phyloP scores from a whole-genome alignment of 2,113 vertebrate species.

The Forbesichthys papilliferus region DNA sequence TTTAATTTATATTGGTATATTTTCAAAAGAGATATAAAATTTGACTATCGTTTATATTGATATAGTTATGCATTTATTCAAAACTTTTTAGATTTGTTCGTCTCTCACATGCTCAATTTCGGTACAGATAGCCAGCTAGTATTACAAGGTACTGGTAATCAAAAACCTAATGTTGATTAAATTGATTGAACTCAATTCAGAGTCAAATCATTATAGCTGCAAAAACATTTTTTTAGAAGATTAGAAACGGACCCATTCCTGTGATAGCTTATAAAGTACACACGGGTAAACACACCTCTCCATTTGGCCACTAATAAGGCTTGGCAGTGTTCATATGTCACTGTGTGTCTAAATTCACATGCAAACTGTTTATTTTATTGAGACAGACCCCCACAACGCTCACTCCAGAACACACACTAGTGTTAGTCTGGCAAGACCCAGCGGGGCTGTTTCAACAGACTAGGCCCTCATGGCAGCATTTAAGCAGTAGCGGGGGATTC shows the following conservation, averaged over 20 bases:
- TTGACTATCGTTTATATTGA: too few relatives aligned
- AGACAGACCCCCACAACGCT: background rate
- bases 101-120: conserved; percentile 16
- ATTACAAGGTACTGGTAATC: too few relatives aligned
- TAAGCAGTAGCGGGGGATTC: conserved; percentile 32
- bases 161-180: too few relatives aligned
- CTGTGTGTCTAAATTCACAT: conserved; percentile 17
- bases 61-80: too few relatives aligned
- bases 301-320: conserved; percentile 33
- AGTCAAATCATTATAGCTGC: conserved; percentile 12
- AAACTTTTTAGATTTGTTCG: background rate
- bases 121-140: too few relatives aligned
- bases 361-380: background rate
- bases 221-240: conserved; percentile 36
- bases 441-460: background rate
- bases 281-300: background rate
- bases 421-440: background rate
- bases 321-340: conserved; percentile 47
- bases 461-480: conserved; percentile 8
- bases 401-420: background rate
- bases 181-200: too few relatives aligned
- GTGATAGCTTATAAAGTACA: background rate
- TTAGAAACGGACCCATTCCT: conserved; percentile 37
- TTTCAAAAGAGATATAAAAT: too few relatives aligned
- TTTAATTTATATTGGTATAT: too few relatives aligned